Evolutionary conservation across 2,888 invertebrate species (phyloP), one percentile per base, ranked within the genome.

Genomic region (Agrotis exclamationis): DNA sequence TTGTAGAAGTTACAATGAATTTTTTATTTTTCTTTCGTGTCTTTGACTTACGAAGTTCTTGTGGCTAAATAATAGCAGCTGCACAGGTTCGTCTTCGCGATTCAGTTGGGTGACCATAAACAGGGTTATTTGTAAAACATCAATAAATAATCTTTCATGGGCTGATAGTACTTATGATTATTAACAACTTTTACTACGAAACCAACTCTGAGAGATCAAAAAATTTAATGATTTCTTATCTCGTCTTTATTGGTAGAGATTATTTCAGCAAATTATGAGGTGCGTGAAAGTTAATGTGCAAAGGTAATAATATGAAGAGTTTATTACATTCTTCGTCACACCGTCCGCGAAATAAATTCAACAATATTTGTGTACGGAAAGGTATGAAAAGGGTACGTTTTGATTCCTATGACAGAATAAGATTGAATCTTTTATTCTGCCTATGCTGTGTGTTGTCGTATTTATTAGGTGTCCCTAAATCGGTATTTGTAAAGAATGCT

Each of bases 361-460:
- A 64, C 58, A 81, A 70, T 74, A 67, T 74, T 76, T 70, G 72
- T 57, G 20, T 62, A 74, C 56, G 47, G 4, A 7, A 18, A 24
- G 57, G 58, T 76, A 70, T 67, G 69, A 64, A 22, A 59, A 67
- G 58, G 76, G 63, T 80, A 51, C 39, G 11, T 58, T 65, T 54
- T 56, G 64, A 74, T 67, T 79, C 58, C 65, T 74, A 22, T 79
- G 68, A 78, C 68, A 66, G 60, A 48, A 54, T 78, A 54, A 39
- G 53, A 79, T 78, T 78, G 59, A 73, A 73, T 73, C 53, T 78
- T 63, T 66, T 74, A 70, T 83, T 50, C 47, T 14, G 14, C 9
- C 4, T 22, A 45, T 57, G 33, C 13, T 54, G n/a, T 50, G 45
- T 53, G 45, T 45, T 53, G 47, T 33, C 45, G 28, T 24, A 53